Conservation (phyloP, 2,797 vertebrate species). For the Gymnoscopelus braueri region DNA sequence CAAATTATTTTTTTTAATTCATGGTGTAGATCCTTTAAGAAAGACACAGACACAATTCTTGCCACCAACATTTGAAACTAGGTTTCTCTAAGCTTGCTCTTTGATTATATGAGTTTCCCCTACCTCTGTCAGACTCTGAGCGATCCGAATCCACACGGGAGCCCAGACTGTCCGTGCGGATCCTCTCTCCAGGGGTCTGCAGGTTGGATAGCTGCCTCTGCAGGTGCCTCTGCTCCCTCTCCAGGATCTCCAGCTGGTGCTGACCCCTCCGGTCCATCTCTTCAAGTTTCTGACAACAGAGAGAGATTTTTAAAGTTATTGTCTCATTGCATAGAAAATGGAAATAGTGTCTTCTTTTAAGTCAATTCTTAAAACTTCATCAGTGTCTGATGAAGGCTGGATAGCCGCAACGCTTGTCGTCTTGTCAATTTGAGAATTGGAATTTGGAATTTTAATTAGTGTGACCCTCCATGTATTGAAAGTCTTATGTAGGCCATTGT, state of each 20-base stretch:
- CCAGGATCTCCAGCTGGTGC: conserved; percentile 94
- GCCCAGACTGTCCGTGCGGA: conserved; percentile 91
- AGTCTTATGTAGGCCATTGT: no score
- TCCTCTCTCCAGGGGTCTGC: conserved; percentile 86
- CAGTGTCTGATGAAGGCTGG: no score
- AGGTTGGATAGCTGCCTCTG: conserved; percentile 95
- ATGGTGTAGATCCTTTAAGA: no score
- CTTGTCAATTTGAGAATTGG: no score
- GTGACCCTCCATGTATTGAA: no score
- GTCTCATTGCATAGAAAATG: no score
- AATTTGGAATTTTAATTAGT: no score
- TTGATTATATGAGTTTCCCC: conserved; percentile 16
- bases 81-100: neutral
- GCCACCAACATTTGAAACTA: neutral
- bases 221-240: conserved; percentile 95
- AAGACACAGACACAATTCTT: neutral
- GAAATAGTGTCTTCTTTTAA: no score
- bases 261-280: conserved; percentile 92
- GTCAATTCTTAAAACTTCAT: no score
- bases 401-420: no score
- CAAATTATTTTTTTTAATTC: no score
- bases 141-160: conserved; percentile 92
- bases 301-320: neutral
- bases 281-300: conserved; percentile 93
- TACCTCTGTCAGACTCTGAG: conserved; percentile 97